Evolutionary conservation across 2,113 vertebrate genomes (phyloP), one percentile per base, ranked within the genome.

Genomic region (Cairina moschata): DNA sequence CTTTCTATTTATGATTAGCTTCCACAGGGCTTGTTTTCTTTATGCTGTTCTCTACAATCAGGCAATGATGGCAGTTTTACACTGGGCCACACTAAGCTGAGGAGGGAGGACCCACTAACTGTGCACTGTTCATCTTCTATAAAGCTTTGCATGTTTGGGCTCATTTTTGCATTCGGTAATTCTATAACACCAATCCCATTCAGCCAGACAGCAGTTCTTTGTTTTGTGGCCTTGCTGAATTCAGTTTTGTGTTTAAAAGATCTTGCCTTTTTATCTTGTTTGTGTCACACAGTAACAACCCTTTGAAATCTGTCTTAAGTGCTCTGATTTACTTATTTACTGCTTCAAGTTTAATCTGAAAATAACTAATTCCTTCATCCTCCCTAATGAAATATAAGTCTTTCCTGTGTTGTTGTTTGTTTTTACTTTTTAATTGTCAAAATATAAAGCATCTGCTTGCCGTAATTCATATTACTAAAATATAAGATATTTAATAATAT

Each of bases 191-290:
- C n/a, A 25, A 59, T 58, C 31, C 62, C 11, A 5, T 62, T 60
- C 63, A 85, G 48, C 23, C 56, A 12, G 40, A 75, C 48, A 85
- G 6, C 62, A 68, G 29, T 28, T 78, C 69, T 72, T 92, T 86
- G 14, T 81, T n/a, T 74, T 54, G 52, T 34, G 66, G 48, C 75
- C 90, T 71, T 87, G 58, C 66, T 71, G 17, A 20, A 66, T 79
- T 78, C 71, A 71, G 81, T 91, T 87, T 88, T 8, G 5, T 86
- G 50, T 94, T 94, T 88, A 95, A 97, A 95, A 28, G 55, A 46
- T 94, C 84, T 83, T 91, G 78, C 90, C 94, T 95, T 87, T 88
- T 94, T 95, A 85, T 92, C 92, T 97, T 69, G 91, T 90, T 92
- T 92, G 84, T 91, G 93, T 95, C 95, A 91, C 91, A 94, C 92